Conservation (phyloP, 2,888 invertebrate species). For the Encarsia formosa region DNA sequence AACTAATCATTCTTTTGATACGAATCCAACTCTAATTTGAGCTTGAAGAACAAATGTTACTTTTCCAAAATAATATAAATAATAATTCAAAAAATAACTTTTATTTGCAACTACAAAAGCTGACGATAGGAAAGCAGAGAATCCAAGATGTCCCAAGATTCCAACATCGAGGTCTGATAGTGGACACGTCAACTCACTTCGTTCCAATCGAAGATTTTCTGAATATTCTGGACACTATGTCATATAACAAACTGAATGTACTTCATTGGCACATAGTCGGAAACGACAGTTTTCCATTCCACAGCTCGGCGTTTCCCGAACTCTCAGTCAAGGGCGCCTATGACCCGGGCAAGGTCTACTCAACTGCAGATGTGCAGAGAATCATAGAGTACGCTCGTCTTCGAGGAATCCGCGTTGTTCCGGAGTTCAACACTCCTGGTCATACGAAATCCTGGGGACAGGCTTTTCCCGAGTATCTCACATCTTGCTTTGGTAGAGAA, state of each 20-base stretch:
- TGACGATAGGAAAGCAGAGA: conserved; percentile 63
- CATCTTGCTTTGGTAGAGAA: conserved; percentile 60
- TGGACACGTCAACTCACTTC: conserved; percentile 87
- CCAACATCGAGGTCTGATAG: conserved; percentile 74
- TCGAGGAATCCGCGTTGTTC: conserved; percentile 80
- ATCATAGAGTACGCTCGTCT: conserved; percentile 74
- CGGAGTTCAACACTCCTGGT: conserved; percentile 89
- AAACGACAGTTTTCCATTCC: conserved; percentile 88
- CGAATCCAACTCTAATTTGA: conserved; percentile 4
- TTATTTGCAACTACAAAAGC: conserved; percentile 45
- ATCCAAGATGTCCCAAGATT: conserved; percentile 77
- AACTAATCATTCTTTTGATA: no score
- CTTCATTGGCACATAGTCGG: conserved; percentile 96
- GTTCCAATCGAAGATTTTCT: conserved; percentile 65
- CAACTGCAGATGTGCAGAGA: conserved; percentile 59
- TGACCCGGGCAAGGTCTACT: conserved; percentile 62
- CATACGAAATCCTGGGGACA: conserved; percentile 86
- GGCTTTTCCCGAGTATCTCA: conserved; percentile 69
- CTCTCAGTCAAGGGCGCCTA: conserved; percentile 65
- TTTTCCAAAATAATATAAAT: background rate
- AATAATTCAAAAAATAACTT: background rate
- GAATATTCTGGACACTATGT: conserved; percentile 75
- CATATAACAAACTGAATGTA: conserved; percentile 87
- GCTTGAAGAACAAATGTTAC: background rate
- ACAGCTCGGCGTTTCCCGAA: conserved; percentile 72